phyloP scores from a whole-genome alignment of 92 coral and sea anemone genomes.

The Epizoanthus stellaris region DNA sequence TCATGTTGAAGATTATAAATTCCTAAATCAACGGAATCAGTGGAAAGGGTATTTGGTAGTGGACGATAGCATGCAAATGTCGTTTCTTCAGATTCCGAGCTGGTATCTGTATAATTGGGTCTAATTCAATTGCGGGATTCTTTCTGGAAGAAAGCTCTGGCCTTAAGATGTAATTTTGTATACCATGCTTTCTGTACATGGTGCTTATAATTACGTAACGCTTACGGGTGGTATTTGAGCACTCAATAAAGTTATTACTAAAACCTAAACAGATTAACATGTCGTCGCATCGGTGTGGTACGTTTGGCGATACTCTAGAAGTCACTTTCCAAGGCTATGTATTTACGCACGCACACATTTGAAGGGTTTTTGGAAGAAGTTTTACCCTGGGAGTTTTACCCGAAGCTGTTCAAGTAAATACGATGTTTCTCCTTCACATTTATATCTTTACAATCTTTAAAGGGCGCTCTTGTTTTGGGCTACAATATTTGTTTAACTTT shows the following conservation, averaged over 20 bases:
- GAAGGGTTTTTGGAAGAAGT: no score
- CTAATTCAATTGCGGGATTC: background rate
- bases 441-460: no score
- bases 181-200: background rate
- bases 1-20: constrained; percentile 7
- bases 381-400: no score
- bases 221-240: background rate
- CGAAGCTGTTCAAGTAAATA: no score
- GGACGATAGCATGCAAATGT: constrained; percentile 22
- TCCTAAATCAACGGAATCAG: background rate
- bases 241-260: constrained; percentile 40
- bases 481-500: no score
- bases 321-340: no score
- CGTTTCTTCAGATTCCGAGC: constrained; percentile 2
- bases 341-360: no score
- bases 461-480: no score
- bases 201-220: background rate
- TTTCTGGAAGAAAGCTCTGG: constrained; percentile 13
- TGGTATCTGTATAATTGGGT: background rate
- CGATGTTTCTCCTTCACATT: no score
- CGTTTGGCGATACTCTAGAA: no score
- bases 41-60: constrained; percentile 8
- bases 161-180: background rate
- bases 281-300: no score
- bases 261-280: background rate